Base-by-base conservation (phyloP, 2,113 vertebrate species). In the Budorcas taxicolor region DNA sequence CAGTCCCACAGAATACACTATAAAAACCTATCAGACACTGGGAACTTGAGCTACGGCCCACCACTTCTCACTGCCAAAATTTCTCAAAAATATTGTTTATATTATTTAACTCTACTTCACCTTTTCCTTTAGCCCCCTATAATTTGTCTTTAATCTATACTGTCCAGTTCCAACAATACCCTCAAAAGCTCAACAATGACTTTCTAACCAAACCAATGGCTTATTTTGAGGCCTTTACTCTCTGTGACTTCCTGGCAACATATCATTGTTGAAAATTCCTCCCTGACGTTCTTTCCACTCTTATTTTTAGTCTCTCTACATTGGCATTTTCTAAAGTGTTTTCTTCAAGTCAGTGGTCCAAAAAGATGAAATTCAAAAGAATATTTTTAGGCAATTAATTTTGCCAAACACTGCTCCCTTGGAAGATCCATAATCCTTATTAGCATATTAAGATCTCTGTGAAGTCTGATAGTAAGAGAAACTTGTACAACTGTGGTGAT, bases 341-440 rank as follows among this genome's bases (percentile, higher is more conserved):
- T 97, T 95, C 86, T 84, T 96, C 85, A 87, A 95, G 76, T 91
- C 60, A 93, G 40, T 87, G 36, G 55, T 81, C 67, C 55, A 83
- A 97, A 94, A 97, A 91, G 45, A 83, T 83, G 91, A 97, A 60
- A 93, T 67, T 87, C 17, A 92, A 96, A 95, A 94, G 71, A 94
- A 91, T 88, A 95, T 93, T 92, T 95, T 95, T 53, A n/a, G 91
- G 19, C 60, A 95, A 93, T 91, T 95, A 83, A 86, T 95, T 97
- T 97, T 85, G 36, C 82, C 93, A 94, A 98, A 91, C 71, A 93
- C 29, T 80, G 47, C 27, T 95, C 9, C 87, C 52, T 74, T 92
- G 45, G 74, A 97, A 97, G 86, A 86, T 29, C 62, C 53, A 78
- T 58, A 90, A 86, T 84, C 82, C 45, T 93, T 91, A 93, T 88